Evolutionary conservation across 1,140 invertebrate species (phyloP), one percentile per base, ranked within the genome.

Genomic region (Bombus haemorrhoidalis): DNA sequence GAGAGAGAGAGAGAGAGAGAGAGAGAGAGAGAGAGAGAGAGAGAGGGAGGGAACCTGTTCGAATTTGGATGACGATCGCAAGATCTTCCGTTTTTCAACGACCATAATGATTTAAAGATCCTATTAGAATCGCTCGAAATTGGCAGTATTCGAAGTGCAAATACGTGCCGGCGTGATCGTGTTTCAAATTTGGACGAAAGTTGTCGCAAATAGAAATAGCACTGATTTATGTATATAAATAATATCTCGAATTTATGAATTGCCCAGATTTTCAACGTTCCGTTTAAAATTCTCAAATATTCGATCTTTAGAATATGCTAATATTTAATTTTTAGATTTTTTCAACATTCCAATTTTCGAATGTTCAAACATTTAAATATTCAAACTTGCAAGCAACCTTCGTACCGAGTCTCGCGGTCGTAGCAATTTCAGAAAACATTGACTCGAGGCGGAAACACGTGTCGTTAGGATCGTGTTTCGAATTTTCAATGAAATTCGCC

Each of bases 381-480:
- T n/a, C 0, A 9, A 12, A 62, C 10, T 62, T n/a, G n/a, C 25
- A 1, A 62, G 12, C 9, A 28, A 62, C 25, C 28, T 62, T 62
- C 28, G 59, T n/a, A 28, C 28, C 0, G 25, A 25, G 59, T 10
- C 28, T 62, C 8, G 12, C 28, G 4, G 28, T n/a, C 12, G 59
- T 5, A 62, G 59, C 28, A n/a, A n/a, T 62, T n/a, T 62, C 28
- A 13, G 59, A 62, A 13, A n/a, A 62, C 28, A n/a, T 62, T 13
- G 4, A n/a, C 32, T 64, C 34, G 80, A 62, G 0, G 34, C 18
- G 53, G 28, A 34, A 62, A 62, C 75, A 62, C 37, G 75, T 77
- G 75, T 77, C 34, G 41, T 28, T 41, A 18, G 13, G 34, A 76
- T 64, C 37, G 71, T 64, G 57, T 74, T 62, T 74, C 71, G 34